A percentile compares a stretch with the other conserved stretches of the same genome.
Evolutionary conservation across 2,888 invertebrate species (phyloP).

Genomic region (Dilophus febrilis): DNA sequence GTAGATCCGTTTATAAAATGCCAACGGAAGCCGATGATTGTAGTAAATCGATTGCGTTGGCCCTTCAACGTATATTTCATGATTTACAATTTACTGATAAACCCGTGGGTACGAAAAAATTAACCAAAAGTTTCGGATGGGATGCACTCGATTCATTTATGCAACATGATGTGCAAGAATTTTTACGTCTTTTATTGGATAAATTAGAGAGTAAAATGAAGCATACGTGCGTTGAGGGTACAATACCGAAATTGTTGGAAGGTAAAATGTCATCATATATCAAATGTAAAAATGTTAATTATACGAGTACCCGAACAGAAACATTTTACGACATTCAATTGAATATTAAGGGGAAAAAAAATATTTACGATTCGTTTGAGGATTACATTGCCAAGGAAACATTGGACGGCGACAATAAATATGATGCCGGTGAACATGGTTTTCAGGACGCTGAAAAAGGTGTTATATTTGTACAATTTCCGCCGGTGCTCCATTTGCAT

Average conservation of each 20-base stretch:
- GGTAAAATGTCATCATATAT: slow-evolving; percentile 99
- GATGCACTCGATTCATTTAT: slow-evolving; percentile 99
- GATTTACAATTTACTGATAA: slow-evolving; percentile 95
- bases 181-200: slow-evolving; percentile 74
- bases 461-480: slow-evolving; percentile 87
- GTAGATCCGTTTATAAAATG: slow-evolving; percentile 96
- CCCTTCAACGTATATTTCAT: slow-evolving; percentile 94
- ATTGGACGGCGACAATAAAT: slow-evolving; percentile 95
- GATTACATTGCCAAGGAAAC: slow-evolving; percentile 92
- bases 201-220: slow-evolving; percentile 99
- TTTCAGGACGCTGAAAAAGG: slow-evolving; percentile 96
- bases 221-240: slow-evolving; percentile 93
- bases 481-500: slow-evolving; percentile 93
- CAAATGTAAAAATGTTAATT: slow-evolving; percentile 93
- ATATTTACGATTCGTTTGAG: slow-evolving; percentile 87
- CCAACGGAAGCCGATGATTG: slow-evolving; percentile 97
- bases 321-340: slow-evolving; percentile 98
- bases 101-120: slow-evolving; percentile 96
- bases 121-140: slow-evolving; percentile 99
- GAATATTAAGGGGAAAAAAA: slow-evolving; percentile 96
- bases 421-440: slow-evolving; percentile 95
- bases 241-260: slow-evolving; percentile 92
- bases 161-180: slow-evolving; percentile 95
- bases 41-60: slow-evolving; percentile 73
- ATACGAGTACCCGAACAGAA: slow-evolving; percentile 86